Conservation (phyloP, 1,140 invertebrate genomes). For the Prorops nasuta region DNA sequence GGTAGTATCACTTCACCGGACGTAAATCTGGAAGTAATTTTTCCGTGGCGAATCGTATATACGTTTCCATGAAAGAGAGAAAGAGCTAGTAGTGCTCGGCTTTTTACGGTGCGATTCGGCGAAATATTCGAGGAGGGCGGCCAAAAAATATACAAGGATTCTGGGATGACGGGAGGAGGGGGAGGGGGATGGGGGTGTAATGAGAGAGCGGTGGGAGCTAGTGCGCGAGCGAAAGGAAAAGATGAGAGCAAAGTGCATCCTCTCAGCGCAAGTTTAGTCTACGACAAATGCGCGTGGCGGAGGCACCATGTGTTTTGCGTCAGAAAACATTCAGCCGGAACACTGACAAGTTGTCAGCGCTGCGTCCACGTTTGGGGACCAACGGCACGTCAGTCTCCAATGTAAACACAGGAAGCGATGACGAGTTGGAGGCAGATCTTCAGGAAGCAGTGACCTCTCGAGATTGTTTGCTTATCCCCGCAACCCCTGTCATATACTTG, state of each 20-base stretch:
- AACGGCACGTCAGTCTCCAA: constrained; percentile 37
- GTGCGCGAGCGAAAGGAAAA: constrained; percentile 13
- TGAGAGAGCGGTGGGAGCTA: too few relatives aligned
- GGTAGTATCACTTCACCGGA: too few relatives aligned
- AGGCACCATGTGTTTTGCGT: constrained; percentile 34
- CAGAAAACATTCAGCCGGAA: constrained; percentile 30
- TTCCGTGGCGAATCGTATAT: too few relatives aligned
- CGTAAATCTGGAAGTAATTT: too few relatives aligned
- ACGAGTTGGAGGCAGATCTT: constrained; percentile 31
- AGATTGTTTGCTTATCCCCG: too few relatives aligned
- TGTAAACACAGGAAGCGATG: constrained; percentile 46
- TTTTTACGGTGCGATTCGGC: too few relatives aligned
- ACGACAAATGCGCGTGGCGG: constrained; percentile 26
- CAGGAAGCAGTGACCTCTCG: constrained; percentile 32
- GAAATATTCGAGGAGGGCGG: too few relatives aligned
- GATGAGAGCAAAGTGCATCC: constrained; percentile 17
- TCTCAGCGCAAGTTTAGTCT: constrained; percentile 27
- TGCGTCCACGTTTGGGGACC: constrained; percentile 30
- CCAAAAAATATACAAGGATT: too few relatives aligned
- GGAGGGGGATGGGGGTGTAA: constrained; percentile 1
- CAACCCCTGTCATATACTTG: too few relatives aligned
- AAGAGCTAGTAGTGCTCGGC: too few relatives aligned
- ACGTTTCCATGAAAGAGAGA: too few relatives aligned
- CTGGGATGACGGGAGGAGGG: constrained; percentile 1
- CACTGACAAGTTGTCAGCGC: constrained; percentile 42